These are phyloP conservation scores for Caenorhabditis imperialis DNA, from an alignment of 2,888 invertebrate species.

Conservation along the genomic window DNA sequence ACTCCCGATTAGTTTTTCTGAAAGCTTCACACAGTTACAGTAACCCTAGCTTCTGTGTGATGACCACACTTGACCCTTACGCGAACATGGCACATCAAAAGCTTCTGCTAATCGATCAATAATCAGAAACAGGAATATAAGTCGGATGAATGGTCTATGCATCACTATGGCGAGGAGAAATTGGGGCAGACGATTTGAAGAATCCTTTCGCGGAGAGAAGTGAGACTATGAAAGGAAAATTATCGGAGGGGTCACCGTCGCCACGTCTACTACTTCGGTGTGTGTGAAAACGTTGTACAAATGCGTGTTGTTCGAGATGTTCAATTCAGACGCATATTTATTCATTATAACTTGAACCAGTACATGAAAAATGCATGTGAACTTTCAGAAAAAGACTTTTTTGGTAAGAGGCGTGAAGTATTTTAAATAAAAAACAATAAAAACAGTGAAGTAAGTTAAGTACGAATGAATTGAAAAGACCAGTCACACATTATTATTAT, in stretches of 20 bases:
- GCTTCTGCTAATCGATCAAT: conserved; percentile 52
- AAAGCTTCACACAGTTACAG: conserved; percentile 27
- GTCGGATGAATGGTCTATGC: conserved; percentile 49
- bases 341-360: conserved; percentile 9
- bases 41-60: too few species aligned
- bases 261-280: conserved; percentile 26
- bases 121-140: conserved; percentile 49
- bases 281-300: conserved; percentile 32
- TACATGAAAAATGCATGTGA: conserved; percentile 28
- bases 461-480: conserved; percentile 43
- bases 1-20: conserved; percentile 77
- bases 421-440: conserved; percentile 11
- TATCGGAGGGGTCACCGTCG: conserved; percentile 42
- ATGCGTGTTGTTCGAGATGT: not conserved
- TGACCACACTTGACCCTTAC: conserved; percentile 57
- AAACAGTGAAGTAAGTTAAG: conserved; percentile 10
- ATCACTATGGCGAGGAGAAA: conserved; percentile 47
- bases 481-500: conserved; percentile 58
- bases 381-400: too few species aligned
- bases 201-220: conserved; percentile 37
- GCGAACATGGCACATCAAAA: conserved; percentile 77
- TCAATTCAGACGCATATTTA: not conserved
- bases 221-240: conserved; percentile 49
- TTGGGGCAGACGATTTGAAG: conserved; percentile 48
- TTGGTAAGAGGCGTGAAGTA: conserved; percentile 5